phyloP scores from a whole-genome alignment of 2,888 invertebrate species.

The Taphrorychus bicolor region DNA sequence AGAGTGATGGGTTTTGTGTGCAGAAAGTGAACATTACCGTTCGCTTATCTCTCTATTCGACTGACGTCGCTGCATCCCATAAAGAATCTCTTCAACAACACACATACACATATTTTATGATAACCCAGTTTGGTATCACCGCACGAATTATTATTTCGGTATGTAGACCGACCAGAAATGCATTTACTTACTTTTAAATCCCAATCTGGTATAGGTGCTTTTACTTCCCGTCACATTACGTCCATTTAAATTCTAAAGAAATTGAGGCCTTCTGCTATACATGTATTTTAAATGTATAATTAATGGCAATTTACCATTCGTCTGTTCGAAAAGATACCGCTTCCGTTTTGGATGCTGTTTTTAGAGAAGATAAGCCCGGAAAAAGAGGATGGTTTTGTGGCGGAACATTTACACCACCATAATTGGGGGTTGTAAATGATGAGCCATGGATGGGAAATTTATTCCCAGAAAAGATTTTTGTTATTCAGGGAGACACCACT shows the following conservation, averaged over 20 bases:
- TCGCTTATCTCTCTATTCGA: neutral
- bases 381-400: no score
- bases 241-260: slow-evolving; percentile 20
- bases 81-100: neutral
- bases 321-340: slow-evolving; percentile 11
- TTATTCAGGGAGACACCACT: no score
- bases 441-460: no score
- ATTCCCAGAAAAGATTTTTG: no score
- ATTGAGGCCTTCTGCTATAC: slow-evolving; percentile 5
- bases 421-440: no score
- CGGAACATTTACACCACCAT: no score
- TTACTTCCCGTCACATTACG: slow-evolving; percentile 32
- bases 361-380: no score
- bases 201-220: slow-evolving; percentile 19
- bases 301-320: slow-evolving; percentile 14
- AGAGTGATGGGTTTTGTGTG: slow-evolving; percentile 18
- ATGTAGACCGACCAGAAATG: slow-evolving; percentile 8
- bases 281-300: slow-evolving; percentile 19
- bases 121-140: neutral
- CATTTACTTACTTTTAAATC: slow-evolving; percentile 9
- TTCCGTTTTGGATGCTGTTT: slow-evolving; percentile 9
- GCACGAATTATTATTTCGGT: slow-evolving; percentile 2
- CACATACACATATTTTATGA: slow-evolving; percentile 8
- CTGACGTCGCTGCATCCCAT: neutral
- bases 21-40: slow-evolving; percentile 15